Evolutionary conservation across 2,113 vertebrate genomes (phyloP), one percentile per base, ranked within the genome.

Genomic region (Merops nubicus): DNA sequence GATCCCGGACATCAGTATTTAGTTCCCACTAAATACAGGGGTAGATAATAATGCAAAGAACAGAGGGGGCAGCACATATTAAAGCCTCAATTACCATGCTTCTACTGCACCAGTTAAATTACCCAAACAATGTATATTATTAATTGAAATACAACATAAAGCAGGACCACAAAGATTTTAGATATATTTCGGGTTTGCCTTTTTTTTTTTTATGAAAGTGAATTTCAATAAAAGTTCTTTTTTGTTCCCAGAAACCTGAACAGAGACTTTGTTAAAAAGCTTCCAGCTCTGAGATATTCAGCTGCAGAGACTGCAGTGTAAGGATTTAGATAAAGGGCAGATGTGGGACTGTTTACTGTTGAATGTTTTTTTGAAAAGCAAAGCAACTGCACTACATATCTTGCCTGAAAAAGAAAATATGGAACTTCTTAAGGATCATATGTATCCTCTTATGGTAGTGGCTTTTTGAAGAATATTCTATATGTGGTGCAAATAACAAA

Each of bases 271-370:
- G 23, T 82, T 68, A 34, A 80, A 73, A 88, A 69, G 43, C 8
- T 76, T 76, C 23, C 72, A 79, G 26, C 25, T 92, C 80, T 57
- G 40, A 73, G 45, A 64, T 56, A 57, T 18, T 26, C 54, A 89
- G 18, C 63, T 88, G 68, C 72, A 83, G 76, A 91, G 68, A 23
- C 59, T 53, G 76, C 17, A 88, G 72, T 50, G 53, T 36, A 29
- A 87, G 59, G 68, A 76, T 91, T 93, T 81, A 93, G 84, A 93
- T 68, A 93, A 86, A 81, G 74, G 56, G 42, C 81, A 81, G 29
- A 80, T 69, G 9, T 77, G 31, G 8, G 31, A 77, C 65, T 36
- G 19, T 74, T 78, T 78, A 60, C 1, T 2, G 54, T 42, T 89
- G 29, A 64, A 73, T 63, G 50, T 9, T 20, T 33, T 65, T 74